Evolutionary conservation across 2,113 vertebrate genomes (phyloP), one percentile per base, ranked within the genome.

Genomic region (Labeo catla): DNA sequence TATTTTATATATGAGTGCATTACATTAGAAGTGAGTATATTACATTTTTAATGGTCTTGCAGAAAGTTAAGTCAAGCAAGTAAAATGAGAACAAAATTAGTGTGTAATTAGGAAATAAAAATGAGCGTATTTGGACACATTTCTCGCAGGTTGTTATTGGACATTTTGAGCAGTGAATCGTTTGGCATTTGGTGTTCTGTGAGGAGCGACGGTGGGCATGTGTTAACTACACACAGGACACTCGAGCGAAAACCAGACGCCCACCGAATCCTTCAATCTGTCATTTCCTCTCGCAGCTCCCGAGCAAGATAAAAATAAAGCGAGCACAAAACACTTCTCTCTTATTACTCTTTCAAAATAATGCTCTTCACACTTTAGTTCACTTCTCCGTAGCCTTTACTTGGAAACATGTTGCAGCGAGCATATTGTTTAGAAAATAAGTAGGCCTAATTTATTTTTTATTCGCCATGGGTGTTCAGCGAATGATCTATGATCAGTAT

Each of bases 241-340:
- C 89, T 88, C 78, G 88, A 89, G 87, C 92, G 90, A 93, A 89
- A 93, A 91, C 89, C 88, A 87, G 61, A 91, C 93, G 70, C 93
- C 94, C 91, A 94, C 93, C 84, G 86, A n/a, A 88, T 89, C 86
- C 91, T 83, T 91, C 92, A 91, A 70, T 91, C 93, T 93, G 93
- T 92, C 93, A 94, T 89, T 89, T 92, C 91, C 90, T 91, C 88
- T 93, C 88, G 85, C 81, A 57, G 88, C 86, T 92, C 91, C 91
- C 92, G 86, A 87, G 70, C 23, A 57, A 88, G 91, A 93, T 94
- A 94, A 91, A 94, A 94, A 95, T 94, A 94, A 89, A 86, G 91
- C 83, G 76, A 88, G 76, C 87, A 90, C 87, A 66, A 70, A 84
- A 84, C 82, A 45, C 49, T 61, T 79, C 77, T 59, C 77, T 85